Evolutionary conservation across 2,113 vertebrate genomes (phyloP), one percentile per base, ranked within the genome.

Genomic region (Bettongia penicillata): DNA sequence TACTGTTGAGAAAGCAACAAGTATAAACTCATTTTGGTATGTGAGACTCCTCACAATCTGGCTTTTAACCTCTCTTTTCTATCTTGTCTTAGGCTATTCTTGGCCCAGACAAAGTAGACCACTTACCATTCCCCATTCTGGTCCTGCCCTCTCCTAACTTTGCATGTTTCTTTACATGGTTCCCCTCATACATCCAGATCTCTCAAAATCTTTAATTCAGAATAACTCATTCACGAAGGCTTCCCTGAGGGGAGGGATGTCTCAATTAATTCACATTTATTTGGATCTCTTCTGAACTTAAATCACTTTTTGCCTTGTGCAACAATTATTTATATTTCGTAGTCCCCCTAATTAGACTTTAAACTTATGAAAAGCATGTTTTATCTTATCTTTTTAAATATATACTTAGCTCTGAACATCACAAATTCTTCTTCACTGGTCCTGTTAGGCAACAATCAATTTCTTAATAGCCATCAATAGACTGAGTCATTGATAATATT

Each of bases 401-500:
- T 0, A 84, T 43, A 16, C 26, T 84, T 43, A 84, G 19, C n/a
- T 43, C 19, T 23, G 19, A 84, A 84, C 19, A 84, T 8, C 11
- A 68, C 9, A 57, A 26, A 57, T 31, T 61, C 96, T 48, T 98
- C 96, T 98, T 98, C 96, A 94, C 52, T 93, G 96, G 91, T 95
- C 96, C 96, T 98, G 96, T 96, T 94, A 61, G 93, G 89, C 31
- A 93, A 97, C 90, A 91, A 97, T 91, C 97, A 95, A 43, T 43
- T 84, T 6, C n/a, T 43, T 84, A 43, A 23, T n/a, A 22, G 3
- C 22, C 22, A 77, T 84, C 37, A 84, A 92, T 95, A 97, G 97
- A 94, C 95, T 95, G 97, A 97, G 90, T 94, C 94, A 90, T 94
- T 98, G 48, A 97, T 93, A 96, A 97, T 96, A 95, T 97, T 97